Evolutionary conservation across 2,888 invertebrate species (phyloP), one percentile per base, ranked within the genome.

Genomic region (Tetragnatha montana): DNA sequence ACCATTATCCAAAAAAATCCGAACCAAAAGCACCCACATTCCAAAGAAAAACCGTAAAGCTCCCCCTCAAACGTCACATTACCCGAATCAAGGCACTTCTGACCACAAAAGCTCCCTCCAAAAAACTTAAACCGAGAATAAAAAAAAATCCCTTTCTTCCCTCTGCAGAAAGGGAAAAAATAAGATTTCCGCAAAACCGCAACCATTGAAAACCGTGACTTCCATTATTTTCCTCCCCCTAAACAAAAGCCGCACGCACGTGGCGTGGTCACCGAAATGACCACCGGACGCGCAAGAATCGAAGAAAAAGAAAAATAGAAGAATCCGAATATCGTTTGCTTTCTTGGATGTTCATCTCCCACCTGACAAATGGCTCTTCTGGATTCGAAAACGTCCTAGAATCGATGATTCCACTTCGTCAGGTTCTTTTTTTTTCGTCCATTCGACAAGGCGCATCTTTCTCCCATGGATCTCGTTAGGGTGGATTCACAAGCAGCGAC

Each of bases 321-420:
- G 8, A 22, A 22, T 80, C 70, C 60, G 78, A 80, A 80, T 49
- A 86, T 19, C 19, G 73, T 86, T 86, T 74, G 19, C 19, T 78
- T 70, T 76, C 69, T 22, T 21, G 60, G 71, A 74, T 68, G 21
- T 21, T 71, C 51, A 74, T 82, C 74, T 35, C 80, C 51, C 19
- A 82, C 74, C 84, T 84, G 84, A 86, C 79, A 86, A 86, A 86
- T 74, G 79, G 68, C 60, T 35, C 49, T 68, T 50, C 50, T 50
- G 70, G 51, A 78, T 78, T 85, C 85, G 10, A 47, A 21, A 51
- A 47, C 69, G 49, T 68, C 50, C 51, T 51, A 22, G 51, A 80
- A 80, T 80, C 80, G 86, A 86, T 86, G 79, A 19, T 86, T 80
- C 71, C 70, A 79, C 86, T 60, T 86, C 86, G 80, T 79, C 86